phyloP scores from a whole-genome alignment of 1,140 invertebrate genomes.

The Drosophila kanapiae region DNA sequence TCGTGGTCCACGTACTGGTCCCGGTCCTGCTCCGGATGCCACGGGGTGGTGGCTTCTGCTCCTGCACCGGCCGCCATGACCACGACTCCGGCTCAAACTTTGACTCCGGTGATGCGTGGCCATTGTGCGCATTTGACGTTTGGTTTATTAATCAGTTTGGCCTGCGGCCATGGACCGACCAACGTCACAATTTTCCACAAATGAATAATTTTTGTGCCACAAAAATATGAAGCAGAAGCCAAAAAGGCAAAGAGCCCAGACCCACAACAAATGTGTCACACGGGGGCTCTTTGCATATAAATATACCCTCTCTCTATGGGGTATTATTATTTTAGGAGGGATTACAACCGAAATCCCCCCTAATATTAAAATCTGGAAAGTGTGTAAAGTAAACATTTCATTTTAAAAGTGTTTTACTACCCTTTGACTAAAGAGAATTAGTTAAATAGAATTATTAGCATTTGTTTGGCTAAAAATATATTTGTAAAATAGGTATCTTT shows the following conservation, averaged over 20 bases:
- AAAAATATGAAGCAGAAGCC: slow-evolving; percentile 47
- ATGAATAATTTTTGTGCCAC: slow-evolving; percentile 77
- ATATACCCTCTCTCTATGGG: neutral
- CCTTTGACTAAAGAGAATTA: no score
- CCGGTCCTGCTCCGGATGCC: slow-evolving; percentile 36
- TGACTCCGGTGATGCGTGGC: slow-evolving; percentile 68
- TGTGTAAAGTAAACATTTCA: no score
- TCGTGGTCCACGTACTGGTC: slow-evolving; percentile 16
- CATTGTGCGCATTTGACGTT: slow-evolving; percentile 83
- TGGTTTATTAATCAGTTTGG: slow-evolving; percentile 85
- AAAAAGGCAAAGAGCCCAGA: slow-evolving; percentile 59
- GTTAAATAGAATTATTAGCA: no score
- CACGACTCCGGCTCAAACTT: slow-evolving; percentile 33
- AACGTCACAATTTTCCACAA: slow-evolving; percentile 76
- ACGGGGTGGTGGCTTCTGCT: slow-evolving; percentile 39
- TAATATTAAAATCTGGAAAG: no score
- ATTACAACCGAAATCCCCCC: neutral
- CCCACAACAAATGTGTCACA: slow-evolving; percentile 50
- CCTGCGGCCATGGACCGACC: slow-evolving; percentile 62
- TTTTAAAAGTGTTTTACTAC: no score
- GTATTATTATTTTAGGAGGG: neutral
- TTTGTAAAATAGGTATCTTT: no score
- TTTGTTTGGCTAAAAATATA: no score
- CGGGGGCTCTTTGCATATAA: slow-evolving; percentile 29
- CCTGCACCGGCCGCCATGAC: slow-evolving; percentile 1